Evolutionary conservation across 1,140 invertebrate species (phyloP).

Genomic region (Drosophila sulfurigaster): DNA sequence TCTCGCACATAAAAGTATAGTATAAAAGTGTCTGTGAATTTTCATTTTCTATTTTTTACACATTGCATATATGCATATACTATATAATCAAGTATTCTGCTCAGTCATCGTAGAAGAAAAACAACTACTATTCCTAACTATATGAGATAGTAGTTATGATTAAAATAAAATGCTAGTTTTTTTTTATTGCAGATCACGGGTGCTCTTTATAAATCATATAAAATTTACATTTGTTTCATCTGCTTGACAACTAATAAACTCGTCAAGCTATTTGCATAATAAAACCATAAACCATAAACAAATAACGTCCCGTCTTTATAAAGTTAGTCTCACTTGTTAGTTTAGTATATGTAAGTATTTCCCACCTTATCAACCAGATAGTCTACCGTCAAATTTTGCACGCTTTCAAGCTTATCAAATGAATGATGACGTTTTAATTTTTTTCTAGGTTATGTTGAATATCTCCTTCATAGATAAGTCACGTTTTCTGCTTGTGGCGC

Average conservation of each 20-base stretch:
- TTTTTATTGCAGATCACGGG: slow-evolving; percentile 42
- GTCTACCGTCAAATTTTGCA: neutral
- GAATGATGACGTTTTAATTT: slow-evolving; percentile 1
- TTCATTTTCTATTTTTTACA: neutral
- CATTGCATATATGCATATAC: neutral
- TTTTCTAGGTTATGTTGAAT: neutral
- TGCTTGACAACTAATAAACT: slow-evolving; percentile 41
- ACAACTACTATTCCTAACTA: neutral
- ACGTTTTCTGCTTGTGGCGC: neutral
- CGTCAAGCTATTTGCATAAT: slow-evolving; percentile 48
- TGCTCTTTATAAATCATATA: slow-evolving; percentile 40
- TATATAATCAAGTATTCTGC: slow-evolving; percentile 8
- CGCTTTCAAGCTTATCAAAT: slow-evolving; percentile 3
- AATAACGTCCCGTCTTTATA: neutral
- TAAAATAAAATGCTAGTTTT: slow-evolving; percentile 6
- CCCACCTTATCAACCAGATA: slow-evolving; percentile 25
- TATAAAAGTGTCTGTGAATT: slow-evolving; percentile 3
- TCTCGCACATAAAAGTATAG: slow-evolving; percentile 1
- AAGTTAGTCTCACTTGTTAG: slow-evolving; percentile 19
- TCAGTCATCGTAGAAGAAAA: slow-evolving; percentile 16
- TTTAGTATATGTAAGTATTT: slow-evolving; percentile 14
- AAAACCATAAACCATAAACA: slow-evolving; percentile 13
- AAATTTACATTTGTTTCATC: slow-evolving; percentile 35
- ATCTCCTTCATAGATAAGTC: neutral
- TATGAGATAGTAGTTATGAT: slow-evolving; percentile 5